Percentiles rank a stretch among this genome's conserved stretches.
Conservation (phyloP, 2,888 invertebrate species). For the Diadromus collaris region DNA sequence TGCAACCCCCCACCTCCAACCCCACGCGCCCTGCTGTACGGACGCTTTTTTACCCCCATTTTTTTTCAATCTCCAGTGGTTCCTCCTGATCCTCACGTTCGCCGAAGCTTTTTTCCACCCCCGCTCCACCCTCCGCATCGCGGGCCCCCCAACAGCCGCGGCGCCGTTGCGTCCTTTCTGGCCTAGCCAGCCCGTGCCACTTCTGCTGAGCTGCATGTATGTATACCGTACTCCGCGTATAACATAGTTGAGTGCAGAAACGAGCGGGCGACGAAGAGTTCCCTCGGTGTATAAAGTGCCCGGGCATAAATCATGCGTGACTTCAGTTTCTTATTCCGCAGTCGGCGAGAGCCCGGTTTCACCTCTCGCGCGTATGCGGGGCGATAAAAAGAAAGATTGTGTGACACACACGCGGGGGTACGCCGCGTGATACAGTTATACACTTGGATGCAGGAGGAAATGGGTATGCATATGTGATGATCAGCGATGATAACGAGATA, state of each 20-base stretch:
- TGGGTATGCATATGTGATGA: slow-evolving; percentile 13
- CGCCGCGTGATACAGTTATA: slow-evolving; percentile 4
- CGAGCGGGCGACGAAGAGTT: slow-evolving; percentile 31
- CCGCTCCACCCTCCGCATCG: neutral
- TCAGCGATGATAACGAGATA: slow-evolving; percentile 23
- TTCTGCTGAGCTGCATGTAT: neutral
- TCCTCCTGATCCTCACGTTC: slow-evolving; percentile 22
- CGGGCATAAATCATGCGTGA: slow-evolving; percentile 67
- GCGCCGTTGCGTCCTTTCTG: slow-evolving; percentile 26
- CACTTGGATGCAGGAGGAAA: neutral
- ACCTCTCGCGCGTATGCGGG: slow-evolving; percentile 25
- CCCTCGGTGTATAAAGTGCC: slow-evolving; percentile 49
- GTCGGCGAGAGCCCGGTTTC: slow-evolving; percentile 14
- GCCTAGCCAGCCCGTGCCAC: neutral
- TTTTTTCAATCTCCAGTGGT: slow-evolving; percentile 26
- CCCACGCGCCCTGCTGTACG: slow-evolving; percentile 53
- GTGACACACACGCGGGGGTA: slow-evolving; percentile 5
- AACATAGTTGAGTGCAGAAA: slow-evolving; percentile 29
- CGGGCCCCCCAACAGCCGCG: slow-evolving; percentile 9
- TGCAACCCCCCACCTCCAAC: slow-evolving; percentile 36
- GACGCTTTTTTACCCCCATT: neutral
- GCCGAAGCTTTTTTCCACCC: neutral
- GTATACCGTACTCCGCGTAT: neutral
- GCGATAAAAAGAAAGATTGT: slow-evolving; percentile 49
- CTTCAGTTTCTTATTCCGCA: slow-evolving; percentile 60